Evolutionary conservation across 37 sponge, comb jelly and placozoan species (phyloP), one percentile per base, ranked within the genome.

Genomic region (Crambe crambe): DNA sequence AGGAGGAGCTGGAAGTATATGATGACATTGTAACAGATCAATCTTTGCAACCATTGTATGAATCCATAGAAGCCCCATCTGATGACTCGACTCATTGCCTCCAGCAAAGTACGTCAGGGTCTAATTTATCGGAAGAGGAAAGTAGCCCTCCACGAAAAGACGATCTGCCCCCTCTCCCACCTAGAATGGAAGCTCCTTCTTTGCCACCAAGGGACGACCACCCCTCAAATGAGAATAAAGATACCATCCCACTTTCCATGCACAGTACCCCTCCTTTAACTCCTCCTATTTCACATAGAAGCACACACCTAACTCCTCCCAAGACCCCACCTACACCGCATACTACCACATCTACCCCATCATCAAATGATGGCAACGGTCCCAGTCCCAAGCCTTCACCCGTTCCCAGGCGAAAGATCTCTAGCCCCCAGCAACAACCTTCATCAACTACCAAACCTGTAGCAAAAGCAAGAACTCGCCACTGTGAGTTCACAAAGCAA

Each of bases 71-170:
- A 47, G 6, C 10, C 51, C 51, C 6, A 47, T 15, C 6, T 47
- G 51, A 47, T 47, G 51, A 47, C 12, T 47, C 12, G 12, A 47
- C 6, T 47, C 10, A 47, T 47, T 12, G 12, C n/a, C 72, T 42
- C 38, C 72, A n/a, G n/a, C n/a, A n/a, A n/a, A n/a, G n/a, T n/a
- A n/a, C n/a, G n/a, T n/a, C n/a, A n/a, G n/a, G n/a, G n/a, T n/a
- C n/a, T n/a, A n/a, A n/a, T n/a, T n/a, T n/a, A n/a, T n/a, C n/a
- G n/a, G n/a, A n/a, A n/a, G n/a, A n/a, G n/a, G n/a, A n/a, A n/a
- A n/a, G n/a, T n/a, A n/a, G 42, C 43, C 72, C 38, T 41, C 72
- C 72, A 17, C 72, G 42, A 17, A 71, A 71, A 42, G 43, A 71
- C 6, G 41, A 71, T 23, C 1, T 2, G 2, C 72, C 43, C 23